Evolutionary conservation across 1,140 invertebrate genomes (phyloP).

Genomic region (Nasonia giraulti): DNA sequence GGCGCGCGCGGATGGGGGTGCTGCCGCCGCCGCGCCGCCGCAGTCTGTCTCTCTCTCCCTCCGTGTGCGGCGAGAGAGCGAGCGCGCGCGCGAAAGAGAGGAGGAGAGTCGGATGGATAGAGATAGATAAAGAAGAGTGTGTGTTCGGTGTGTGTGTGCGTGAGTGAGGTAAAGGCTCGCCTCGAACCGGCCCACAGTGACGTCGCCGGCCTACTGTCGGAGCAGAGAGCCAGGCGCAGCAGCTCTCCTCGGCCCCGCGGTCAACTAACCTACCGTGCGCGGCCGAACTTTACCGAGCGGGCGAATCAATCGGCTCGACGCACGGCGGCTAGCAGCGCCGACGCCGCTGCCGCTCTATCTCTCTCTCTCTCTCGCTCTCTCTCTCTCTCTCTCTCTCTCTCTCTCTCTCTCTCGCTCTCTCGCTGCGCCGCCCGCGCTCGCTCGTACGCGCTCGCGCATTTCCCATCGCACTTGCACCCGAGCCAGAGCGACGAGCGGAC

Average conservation of each 20-base stretch:
- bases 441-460: not conserved
- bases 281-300: conserved; percentile 43
- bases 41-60: not conserved
- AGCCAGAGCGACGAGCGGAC: not conserved
- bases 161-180: conserved; percentile 18
- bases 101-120: not conserved
- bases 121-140: not conserved
- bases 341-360: too few species aligned
- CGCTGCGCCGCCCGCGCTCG: not conserved
- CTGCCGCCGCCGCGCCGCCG: not conserved
- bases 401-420: not conserved
- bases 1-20: not conserved
- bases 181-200: conserved; percentile 74
- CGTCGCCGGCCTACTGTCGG: conserved; percentile 75
- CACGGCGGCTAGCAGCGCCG: conserved; percentile 41
- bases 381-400: too few species aligned
- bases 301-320: conserved; percentile 51
- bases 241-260: conserved; percentile 69
- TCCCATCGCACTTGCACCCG: conserved; percentile 27
- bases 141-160: not conserved
- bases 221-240: conserved; percentile 55
- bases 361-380: not conserved
- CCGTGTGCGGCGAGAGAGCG: not conserved
- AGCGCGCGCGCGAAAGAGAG: not conserved
- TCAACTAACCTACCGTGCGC: conserved; percentile 70